These are phyloP conservation scores for Anguilla rostrata DNA, from an alignment of 2,113 vertebrate genomes.

Conservation along the genomic window DNA sequence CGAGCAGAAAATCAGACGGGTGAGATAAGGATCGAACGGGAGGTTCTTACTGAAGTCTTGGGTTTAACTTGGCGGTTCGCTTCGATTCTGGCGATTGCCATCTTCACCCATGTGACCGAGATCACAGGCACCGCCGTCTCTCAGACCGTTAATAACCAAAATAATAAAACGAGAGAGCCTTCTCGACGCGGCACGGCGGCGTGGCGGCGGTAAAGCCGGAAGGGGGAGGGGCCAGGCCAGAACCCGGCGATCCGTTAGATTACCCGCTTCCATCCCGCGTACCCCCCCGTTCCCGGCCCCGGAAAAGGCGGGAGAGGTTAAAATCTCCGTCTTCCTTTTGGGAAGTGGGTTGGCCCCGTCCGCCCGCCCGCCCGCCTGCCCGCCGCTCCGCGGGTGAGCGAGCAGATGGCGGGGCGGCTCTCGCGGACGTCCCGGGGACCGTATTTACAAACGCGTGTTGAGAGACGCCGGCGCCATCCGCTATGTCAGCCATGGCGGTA, in stretches of 20 bases:
- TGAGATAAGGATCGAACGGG: neutral
- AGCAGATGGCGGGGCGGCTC: constrained; percentile 22
- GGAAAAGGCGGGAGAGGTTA: neutral
- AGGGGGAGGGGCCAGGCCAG: neutral
- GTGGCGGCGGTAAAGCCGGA: neutral
- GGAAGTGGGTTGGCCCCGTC: constrained; percentile 16
- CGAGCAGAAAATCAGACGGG: neutral
- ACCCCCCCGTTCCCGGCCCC: neutral
- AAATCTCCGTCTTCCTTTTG: neutral
- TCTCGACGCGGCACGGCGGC: neutral
- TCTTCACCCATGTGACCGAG: neutral
- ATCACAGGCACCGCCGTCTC: neutral
- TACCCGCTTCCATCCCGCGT: neutral
- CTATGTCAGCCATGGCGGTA: constrained; percentile 10
- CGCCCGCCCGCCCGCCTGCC: neutral
- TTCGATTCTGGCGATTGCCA: neutral
- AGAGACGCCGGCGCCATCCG: neutral
- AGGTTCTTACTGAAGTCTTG: neutral
- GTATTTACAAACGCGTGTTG: constrained; percentile 19
- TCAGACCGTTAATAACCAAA: neutral
- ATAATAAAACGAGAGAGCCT: neutral
- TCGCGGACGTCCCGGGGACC: constrained; percentile 11
- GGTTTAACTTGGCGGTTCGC: neutral
- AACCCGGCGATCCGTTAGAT: neutral
- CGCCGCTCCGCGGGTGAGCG: constrained; percentile 8